These are phyloP conservation scores for Gortyna flavago DNA, from an alignment of 2,888 invertebrate species.

Conservation along the genomic window DNA sequence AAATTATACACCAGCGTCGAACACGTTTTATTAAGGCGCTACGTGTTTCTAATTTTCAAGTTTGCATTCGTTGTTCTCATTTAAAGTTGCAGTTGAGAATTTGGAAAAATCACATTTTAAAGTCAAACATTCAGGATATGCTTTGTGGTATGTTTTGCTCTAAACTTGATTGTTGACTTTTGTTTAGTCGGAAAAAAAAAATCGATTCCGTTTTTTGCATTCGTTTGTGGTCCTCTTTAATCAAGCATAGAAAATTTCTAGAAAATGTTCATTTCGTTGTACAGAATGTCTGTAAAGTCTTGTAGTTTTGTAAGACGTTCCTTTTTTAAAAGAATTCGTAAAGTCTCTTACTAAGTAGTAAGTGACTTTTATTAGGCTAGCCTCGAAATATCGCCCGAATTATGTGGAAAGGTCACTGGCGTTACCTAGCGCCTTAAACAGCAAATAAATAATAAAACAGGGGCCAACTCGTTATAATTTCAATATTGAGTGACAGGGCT, in stretches of 20 bases:
- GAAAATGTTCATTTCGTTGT: background rate
- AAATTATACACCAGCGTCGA: conserved; percentile 48
- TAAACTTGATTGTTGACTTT: background rate
- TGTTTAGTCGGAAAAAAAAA: background rate
- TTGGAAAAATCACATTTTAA: background rate
- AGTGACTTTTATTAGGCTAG: background rate
- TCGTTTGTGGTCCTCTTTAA: background rate
- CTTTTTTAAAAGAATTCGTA: background rate
- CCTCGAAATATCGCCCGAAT: background rate
- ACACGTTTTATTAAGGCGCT: conserved; percentile 45
- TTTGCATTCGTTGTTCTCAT: background rate
- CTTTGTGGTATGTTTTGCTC: background rate
- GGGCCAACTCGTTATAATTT: conserved; percentile 67
- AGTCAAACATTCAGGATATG: too few relatives aligned
- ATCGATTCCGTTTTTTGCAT: background rate
- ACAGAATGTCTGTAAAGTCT: background rate
- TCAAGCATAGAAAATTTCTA: background rate
- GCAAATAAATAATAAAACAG: conserved; percentile 57
- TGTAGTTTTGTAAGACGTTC: background rate
- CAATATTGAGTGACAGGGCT: conserved; percentile 68
- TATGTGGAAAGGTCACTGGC: background rate
- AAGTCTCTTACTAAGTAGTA: background rate
- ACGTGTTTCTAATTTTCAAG: background rate
- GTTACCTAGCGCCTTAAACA: conserved; percentile 37
- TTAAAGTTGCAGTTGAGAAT: background rate